Conservation (phyloP, 2,113 vertebrate species). For the Gasterosteus aculeatus region DNA sequence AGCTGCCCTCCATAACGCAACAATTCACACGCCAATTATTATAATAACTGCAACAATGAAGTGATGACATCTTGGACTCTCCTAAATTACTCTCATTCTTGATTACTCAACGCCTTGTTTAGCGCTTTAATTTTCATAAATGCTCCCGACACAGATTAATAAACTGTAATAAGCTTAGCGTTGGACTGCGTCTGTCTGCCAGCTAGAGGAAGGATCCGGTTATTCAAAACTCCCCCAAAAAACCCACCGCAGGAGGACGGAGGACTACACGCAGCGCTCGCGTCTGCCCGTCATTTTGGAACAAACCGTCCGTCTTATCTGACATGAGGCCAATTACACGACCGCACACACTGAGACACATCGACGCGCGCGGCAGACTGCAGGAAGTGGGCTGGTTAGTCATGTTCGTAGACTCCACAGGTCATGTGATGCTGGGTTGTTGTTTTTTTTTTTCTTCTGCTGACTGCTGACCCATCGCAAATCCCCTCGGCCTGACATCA, state of each 20-base stretch:
- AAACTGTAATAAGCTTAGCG: not conserved
- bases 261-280: not conserved
- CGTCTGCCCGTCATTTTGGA: conserved; percentile 12
- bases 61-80: not conserved
- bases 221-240: not conserved
- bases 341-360: not conserved
- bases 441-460: conserved; percentile 71
- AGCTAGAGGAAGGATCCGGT: conserved; percentile 26
- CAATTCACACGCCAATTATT: no score
- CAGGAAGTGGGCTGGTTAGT: conserved; percentile 72
- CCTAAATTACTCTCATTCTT: not conserved
- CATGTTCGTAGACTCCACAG: conserved; percentile 49
- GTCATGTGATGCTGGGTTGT: conserved; percentile 64
- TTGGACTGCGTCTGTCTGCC: not conserved
- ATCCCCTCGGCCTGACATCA: conserved; percentile 67
- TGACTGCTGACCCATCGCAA: conserved; percentile 68
- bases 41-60: no score
- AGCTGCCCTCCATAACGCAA: no score
- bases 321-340: conserved; percentile 10
- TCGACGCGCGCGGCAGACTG: conserved; percentile 5
- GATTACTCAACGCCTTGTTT: not conserved
- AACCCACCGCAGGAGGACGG: not conserved
- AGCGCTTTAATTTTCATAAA: not conserved
- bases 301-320: conserved; percentile 9
- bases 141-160: not conserved